Evolutionary conservation across 2,888 invertebrate genomes (phyloP), one percentile per base, ranked within the genome.

Genomic region (Xestia xanthographa): DNA sequence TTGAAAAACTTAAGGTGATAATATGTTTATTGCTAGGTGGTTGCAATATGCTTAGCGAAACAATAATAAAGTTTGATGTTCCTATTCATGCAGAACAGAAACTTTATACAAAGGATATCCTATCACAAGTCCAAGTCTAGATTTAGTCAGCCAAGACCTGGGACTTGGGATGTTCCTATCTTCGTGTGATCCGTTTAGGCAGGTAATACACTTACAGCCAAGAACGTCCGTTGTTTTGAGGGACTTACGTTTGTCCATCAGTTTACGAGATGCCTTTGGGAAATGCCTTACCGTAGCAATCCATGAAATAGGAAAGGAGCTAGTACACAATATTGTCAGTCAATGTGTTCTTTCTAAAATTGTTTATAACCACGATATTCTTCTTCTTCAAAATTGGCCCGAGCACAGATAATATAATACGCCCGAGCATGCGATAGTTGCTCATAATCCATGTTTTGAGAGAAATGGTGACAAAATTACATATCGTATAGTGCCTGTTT

Each of bases 161-260:
- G 50, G 38, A 34, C 34, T 45, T 43, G 50, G 26, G 20, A 53
- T 38, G 12, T 45, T n/a, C n/a, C 63, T 22, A 56, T 56, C 29
- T 48, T 43, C 50, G 8, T 5, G 2, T 63, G 26, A 77, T 83
- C 62, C 48, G 8, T 79, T 82, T 79, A 77, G 78, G 26, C 78
- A 63, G 45, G 48, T 79, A 77, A 77, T 63, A 62, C 67, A 77
- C 45, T 82, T 77, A 82, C 67, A 67, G 41, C 26, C 3, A 12
- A 66, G 50, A 26, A 43, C 22, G 20, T 65, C 62, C 6, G 53
- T n/a, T 72, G 34, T 48, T 72, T 4, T 56, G 38, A 29, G 38
- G 9, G 22, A n/a, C 41, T 56, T 41, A 22, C 22, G 20, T 41
- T n/a, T 73, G 38, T 22, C 41, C 5, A 26, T 22, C 53, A 62